Base-by-base conservation (phyloP, 2,797 vertebrate genomes). In the Pygocentrus nattereri region DNA sequence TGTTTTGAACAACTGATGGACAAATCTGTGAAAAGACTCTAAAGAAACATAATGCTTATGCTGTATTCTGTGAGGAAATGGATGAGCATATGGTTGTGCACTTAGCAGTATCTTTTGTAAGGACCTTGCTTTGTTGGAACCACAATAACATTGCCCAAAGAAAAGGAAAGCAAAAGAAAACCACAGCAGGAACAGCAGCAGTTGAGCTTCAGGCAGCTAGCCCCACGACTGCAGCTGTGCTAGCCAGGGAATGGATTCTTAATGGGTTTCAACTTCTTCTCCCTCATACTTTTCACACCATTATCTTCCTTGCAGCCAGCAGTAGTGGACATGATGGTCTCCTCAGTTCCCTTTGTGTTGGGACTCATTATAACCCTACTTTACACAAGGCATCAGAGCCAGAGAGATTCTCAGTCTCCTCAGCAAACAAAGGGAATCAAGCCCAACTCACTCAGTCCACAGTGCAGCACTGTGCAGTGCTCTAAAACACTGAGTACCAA, bases 301-400 rank as follows among this genome's bases (percentile, higher is more conserved):
- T 75, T 79, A 78, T 78, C 47, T 62, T 65, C 15, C 49, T 74
- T 73, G 21, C 61, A 58, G 59, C 59, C 54, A 71, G 79, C n/a
- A 34, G 15, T 49, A n/a, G 54, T 58, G 56, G 72, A 67, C 76
- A 69, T 31, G 78, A 71, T 76, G 56, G 30, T 61, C 47, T 80
- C 65, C 30, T 58, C 15, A 11, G 30, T 34, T 70, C 21, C 50
- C 65, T 79, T 65, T 69, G 30, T 81, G 62, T 72, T 79, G 25
- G 73, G 67, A 81, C 80, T 83, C 83, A 74, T 86, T 84, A 78
- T 69, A 76, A 74, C 65, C 76, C 47, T 62, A 47, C 74, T 54
- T 67, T 65, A 38, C 56, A 49, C 44, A 64, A 78, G 54, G 58
- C 67, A 67, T 62, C 68, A 15, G 25, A 50, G 18, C 64, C 67